A percentile compares a stretch with the other conserved stretches of the same genome.
phyloP scores from a whole-genome alignment of 2,888 invertebrate genomes.

The Drosophila kuntzei region DNA sequence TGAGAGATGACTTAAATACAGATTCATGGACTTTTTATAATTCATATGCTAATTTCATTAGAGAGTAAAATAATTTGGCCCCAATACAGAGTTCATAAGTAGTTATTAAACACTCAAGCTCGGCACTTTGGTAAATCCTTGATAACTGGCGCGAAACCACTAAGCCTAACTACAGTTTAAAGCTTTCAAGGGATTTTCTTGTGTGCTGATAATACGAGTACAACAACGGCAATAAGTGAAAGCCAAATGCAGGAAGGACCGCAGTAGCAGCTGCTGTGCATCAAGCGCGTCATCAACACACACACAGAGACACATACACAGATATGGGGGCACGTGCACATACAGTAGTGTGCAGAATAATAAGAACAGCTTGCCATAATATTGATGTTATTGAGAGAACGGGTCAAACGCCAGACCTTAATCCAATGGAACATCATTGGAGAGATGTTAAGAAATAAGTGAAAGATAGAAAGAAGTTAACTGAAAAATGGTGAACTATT shows the following conservation, averaged over 20 bases:
- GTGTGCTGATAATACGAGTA: conserved; percentile 35
- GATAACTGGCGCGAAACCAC: conserved; percentile 29
- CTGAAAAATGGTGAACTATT: too few species aligned
- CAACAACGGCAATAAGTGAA: conserved; percentile 25
- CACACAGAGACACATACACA: conserved; percentile 16
- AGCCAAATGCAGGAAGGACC: conserved; percentile 28
- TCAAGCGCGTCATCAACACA: conserved; percentile 68
- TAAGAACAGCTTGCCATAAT: too few species aligned
- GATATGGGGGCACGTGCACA: conserved; percentile 32
- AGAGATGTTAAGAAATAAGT: too few species aligned
- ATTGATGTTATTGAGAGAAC: too few species aligned
- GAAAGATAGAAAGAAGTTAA: too few species aligned
- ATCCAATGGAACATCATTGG: too few species aligned
- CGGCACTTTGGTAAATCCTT: conserved; percentile 29
- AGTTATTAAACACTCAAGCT: conserved; percentile 3
- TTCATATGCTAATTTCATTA: not conserved
- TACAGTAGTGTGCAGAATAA: too few species aligned
- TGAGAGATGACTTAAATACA: not conserved
- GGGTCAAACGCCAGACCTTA: too few species aligned
- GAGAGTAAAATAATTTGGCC: not conserved
- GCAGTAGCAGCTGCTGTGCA: conserved; percentile 56
- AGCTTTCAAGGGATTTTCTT: conserved; percentile 30
- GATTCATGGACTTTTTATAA: not conserved
- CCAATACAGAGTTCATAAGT: not conserved
- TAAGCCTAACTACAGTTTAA: conserved; percentile 39